Evolutionary conservation across 2,113 vertebrate species (phyloP).

Genomic region (Otus sunia): DNA sequence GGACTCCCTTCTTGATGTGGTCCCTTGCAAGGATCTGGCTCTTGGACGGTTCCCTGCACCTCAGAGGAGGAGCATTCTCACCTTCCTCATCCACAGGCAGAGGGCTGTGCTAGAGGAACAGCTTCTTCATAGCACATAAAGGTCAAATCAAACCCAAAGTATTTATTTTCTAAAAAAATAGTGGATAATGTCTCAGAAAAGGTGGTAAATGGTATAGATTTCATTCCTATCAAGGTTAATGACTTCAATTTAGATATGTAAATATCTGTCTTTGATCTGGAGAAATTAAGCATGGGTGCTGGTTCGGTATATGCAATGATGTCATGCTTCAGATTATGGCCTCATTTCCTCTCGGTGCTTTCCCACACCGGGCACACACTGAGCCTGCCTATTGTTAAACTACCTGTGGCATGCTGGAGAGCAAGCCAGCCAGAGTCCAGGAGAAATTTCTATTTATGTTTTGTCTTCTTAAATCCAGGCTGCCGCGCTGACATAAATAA

Average conservation of each 20-base stretch:
- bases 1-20: background rate
- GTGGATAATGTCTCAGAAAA: background rate
- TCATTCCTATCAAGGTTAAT: background rate
- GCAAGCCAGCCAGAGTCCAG: background rate
- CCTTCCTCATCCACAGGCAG: background rate
- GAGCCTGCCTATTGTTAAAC: background rate
- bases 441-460: background rate
- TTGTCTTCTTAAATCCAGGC: background rate
- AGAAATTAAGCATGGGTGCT: background rate
- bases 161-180: background rate
- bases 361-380: background rate
- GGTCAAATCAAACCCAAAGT: background rate
- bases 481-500: background rate
- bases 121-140: background rate
- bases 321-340: background rate
- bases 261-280: background rate
- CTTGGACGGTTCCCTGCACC: background rate
- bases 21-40: background rate
- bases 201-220: background rate
- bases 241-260: background rate
- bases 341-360: background rate
- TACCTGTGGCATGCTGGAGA: fast-evolving
- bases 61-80: background rate
- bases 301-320: background rate
- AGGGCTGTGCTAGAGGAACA: background rate